A percentile compares a stretch with the other conserved stretches of the same genome.
These are phyloP conservation scores for Sinocyclocheilus anophthalmus DNA, from an alignment of 2,113 vertebrate species.

Conservation along the genomic window DNA sequence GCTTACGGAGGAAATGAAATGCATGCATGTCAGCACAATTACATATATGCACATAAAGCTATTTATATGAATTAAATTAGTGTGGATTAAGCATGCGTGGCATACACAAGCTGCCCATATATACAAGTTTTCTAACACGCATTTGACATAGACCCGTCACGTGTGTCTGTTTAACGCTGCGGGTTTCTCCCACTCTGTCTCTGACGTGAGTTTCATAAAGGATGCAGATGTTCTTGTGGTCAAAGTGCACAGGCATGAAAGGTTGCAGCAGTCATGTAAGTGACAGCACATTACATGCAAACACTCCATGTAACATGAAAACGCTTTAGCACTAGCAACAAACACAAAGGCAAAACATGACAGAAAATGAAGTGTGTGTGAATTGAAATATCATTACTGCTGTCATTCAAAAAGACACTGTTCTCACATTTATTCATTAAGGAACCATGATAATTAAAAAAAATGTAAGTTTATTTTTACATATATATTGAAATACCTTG, in stretches of 20 bases:
- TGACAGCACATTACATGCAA: constrained; percentile 34
- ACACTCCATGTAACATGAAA: constrained; percentile 26
- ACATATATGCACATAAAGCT: neutral
- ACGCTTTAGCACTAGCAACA: neutral
- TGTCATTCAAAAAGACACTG: neutral
- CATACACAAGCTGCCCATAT: neutral
- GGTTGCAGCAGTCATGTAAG: constrained; percentile 40
- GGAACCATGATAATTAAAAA: neutral
- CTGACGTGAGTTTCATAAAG: constrained; percentile 57
- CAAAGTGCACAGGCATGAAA: constrained; percentile 42
- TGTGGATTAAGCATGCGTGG: neutral
- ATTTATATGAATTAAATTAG: neutral
- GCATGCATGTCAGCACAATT: neutral
- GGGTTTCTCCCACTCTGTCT: constrained; percentile 50
- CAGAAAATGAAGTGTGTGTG: neutral
- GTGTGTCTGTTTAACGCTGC: constrained; percentile 39
- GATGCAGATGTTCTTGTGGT: constrained; percentile 64
- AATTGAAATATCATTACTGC: neutral
- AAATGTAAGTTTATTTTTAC: neutral
- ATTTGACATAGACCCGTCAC: neutral
- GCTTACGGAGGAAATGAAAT: neutral
- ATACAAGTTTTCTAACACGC: constrained; percentile 15
- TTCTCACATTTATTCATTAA: neutral
- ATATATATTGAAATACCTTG: neutral
- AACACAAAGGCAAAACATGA: neutral